Conservation (phyloP, 1,140 invertebrate genomes). For the Bombus consobrinus region DNA sequence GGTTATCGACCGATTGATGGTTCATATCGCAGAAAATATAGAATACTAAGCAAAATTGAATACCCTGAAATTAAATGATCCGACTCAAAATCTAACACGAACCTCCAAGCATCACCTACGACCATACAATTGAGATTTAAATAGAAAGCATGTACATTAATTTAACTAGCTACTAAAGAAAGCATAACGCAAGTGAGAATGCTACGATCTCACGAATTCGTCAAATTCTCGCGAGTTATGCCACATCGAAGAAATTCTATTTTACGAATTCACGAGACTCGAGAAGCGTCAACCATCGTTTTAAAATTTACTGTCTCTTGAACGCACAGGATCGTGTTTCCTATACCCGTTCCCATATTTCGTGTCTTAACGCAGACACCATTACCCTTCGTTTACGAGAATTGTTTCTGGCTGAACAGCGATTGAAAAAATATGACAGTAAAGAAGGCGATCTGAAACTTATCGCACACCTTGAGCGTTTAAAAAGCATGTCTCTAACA, state of each 20-base stretch:
- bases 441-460: neutral
- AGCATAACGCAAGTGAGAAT: no score
- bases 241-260: no score
- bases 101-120: no score
- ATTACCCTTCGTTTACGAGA: neutral
- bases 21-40: no score
- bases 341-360: neutral
- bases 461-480: neutral
- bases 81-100: no score
- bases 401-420: neutral
- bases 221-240: neutral
- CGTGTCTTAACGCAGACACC: neutral
- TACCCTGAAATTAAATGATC: no score
- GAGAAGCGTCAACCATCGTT: neutral
- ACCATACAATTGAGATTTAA: no score
- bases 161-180: no score
- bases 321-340: neutral
- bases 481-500: neutral
- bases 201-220: neutral
- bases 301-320: neutral
- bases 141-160: no score
- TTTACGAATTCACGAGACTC: neutral
- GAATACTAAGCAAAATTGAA: no score
- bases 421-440: neutral
- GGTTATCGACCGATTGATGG: no score